Evolutionary conservation across 2,797 vertebrate species (phyloP).

Genomic region (Xerus rutilus): DNA sequence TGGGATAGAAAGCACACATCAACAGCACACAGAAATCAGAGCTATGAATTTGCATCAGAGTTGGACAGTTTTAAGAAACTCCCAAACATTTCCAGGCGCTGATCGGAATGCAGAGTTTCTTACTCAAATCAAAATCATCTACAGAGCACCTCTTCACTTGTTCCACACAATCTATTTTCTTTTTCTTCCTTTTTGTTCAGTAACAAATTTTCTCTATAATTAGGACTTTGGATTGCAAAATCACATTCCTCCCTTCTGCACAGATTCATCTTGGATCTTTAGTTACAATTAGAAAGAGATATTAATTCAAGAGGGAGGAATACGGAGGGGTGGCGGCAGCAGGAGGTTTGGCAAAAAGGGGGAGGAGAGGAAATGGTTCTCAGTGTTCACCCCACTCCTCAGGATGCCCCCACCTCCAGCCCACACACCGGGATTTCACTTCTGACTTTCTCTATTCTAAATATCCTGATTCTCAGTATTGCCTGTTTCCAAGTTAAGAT

Average conservation of each 20-base stretch:
- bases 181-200: slow-evolving; percentile 56
- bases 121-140: neutral
- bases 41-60: slow-evolving; percentile 38
- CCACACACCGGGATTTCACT: neutral
- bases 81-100: slow-evolving; percentile 47
- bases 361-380: slow-evolving; percentile 48
- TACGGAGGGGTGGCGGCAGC: neutral
- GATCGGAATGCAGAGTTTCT: neutral
- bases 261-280: slow-evolving; percentile 59
- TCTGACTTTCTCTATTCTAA: slow-evolving; percentile 42
- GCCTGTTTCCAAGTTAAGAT: slow-evolving; percentile 52
- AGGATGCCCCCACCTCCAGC: neutral
- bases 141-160: neutral
- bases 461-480: slow-evolving; percentile 41
- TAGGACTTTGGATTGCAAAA: slow-evolving; percentile 73
- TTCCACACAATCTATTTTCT: neutral
- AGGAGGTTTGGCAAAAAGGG: neutral
- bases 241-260: slow-evolving; percentile 59
- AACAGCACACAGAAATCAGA: slow-evolving; percentile 17
- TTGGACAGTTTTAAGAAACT: slow-evolving; percentile 55
- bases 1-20: neutral
- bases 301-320: slow-evolving; percentile 50
- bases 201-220: slow-evolving; percentile 48
- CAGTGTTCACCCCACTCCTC: neutral
- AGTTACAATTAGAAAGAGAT: slow-evolving; percentile 52